These are phyloP conservation scores for Euura lappo DNA, from an alignment of 1,140 invertebrate genomes.

Conservation along the genomic window DNA sequence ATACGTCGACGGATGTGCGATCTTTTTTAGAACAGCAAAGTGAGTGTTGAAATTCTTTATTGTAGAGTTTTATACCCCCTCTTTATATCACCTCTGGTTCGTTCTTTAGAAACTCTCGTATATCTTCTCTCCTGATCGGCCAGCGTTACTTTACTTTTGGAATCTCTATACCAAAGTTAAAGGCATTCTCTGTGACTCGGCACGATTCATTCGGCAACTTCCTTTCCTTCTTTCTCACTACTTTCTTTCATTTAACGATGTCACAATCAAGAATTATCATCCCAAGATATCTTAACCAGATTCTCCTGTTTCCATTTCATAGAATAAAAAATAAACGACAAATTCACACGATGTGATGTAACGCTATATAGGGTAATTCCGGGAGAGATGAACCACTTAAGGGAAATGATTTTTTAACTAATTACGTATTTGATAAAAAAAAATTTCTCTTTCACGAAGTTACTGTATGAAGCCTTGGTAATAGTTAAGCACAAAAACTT, in stretches of 20 bases:
- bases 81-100: not conserved
- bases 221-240: not conserved
- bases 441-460: no score
- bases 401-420: no score
- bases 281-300: not conserved
- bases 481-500: no score
- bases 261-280: not conserved
- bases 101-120: not conserved
- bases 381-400: no score
- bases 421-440: no score
- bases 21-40: conserved; percentile 96
- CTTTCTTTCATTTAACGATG: not conserved
- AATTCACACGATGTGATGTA: not conserved
- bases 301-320: not conserved
- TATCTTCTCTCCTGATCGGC: not conserved
- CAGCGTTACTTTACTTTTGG: not conserved
- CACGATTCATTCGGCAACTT: not conserved
- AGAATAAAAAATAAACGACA: not conserved
- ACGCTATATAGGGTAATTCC: no score
- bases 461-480: no score
- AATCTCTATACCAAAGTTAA: not conserved
- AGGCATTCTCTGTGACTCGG: not conserved
- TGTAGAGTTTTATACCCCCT: no score
- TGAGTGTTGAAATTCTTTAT: conserved; percentile 63
- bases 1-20: conserved; percentile 99